Base-by-base conservation (phyloP, 2,797 vertebrate species). In the Ispidina lecontei region DNA sequence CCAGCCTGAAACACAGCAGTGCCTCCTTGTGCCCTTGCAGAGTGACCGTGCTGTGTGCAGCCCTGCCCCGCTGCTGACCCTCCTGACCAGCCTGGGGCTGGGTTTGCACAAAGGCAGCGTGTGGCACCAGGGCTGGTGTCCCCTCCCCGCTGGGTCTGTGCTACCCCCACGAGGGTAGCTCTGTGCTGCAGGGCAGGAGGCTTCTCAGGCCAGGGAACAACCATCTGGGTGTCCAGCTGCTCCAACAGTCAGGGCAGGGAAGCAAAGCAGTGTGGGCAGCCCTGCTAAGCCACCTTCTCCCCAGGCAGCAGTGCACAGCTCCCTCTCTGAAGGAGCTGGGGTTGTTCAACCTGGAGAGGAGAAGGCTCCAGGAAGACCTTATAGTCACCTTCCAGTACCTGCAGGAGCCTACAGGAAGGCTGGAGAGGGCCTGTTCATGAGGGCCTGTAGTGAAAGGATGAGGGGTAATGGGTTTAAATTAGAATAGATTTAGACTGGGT, bases 111-210 rank as follows among this genome's bases (percentile, higher is more conserved):
- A 28, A 21, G 15, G 67, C 3, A 1, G 3, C 1, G 8, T 19
- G 44, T 25, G 37, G 49, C 3, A 1, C 63, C 47, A 35, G 58
- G 33, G 26, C 49, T 75, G 1, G 1, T 22, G 19, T 23, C 49
- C 35, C 2, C 0, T 39, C 10, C 1, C 44, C 12, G 55, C 62
- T 47, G 1, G 1, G 12, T 3, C 22, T 8, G 22, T 17, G 55
- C 16, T 28, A 28, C 28, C 10, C 31, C 13, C 55, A 28, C 37
- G 37, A 21, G 23, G 62, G 60, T 43, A 51, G 35, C 28, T 49
- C 60, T 33, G 2, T 31, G 55, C 35, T 51, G 60, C 18, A 5
- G 52, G 33, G 25, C 46, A 18, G 37, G 22, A 19, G 2, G 31
- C 31, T 14, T 33, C 26, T 46, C 22, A 6, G 49, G 33, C 0